Base-by-base conservation (phyloP, 2,113 vertebrate genomes). In the Scalopus aquaticus region DNA sequence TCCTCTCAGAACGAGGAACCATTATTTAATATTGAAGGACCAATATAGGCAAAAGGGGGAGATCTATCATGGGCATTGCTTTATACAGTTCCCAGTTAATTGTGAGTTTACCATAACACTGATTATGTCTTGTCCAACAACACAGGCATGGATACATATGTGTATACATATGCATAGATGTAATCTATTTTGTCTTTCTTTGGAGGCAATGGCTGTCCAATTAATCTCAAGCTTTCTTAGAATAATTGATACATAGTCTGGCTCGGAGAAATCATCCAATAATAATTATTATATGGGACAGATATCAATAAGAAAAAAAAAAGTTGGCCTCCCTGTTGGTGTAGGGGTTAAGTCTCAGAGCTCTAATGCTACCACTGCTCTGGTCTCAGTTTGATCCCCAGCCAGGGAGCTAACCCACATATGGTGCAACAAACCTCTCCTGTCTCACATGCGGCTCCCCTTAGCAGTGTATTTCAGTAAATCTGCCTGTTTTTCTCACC, bases 111-210 rank as follows among this genome's bases (percentile, higher is more conserved):
- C 9, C 6, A 22, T 3, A 30, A 37, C 2, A 30, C 30, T 4
- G 1, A 42, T 67, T 15, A 64, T 5, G 2, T 8, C 28, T 42
- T 62, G 5, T 8, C 13, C 10, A 81, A 2, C 3, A 65, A 58
- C 4, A 24, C 6, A 42, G 28, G 3, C 5, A 37, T n/a, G 4
- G 1, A 22, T n/a, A 15, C 10, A 10, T 44, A 9, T 1, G 1
- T 90, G 15, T n/a, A 8, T 24, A 22, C 15, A 2, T 1, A 46
- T 0, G 3, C 1, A 49, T 1, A 32, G 44, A 11, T 15, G 30
- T 16, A 46, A 51, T 51, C 20, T 78, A 1, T 37, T 88, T 54
- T 82, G 24, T 10, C 2, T 54, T 58, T 80, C 15, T 88, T 19
- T 80, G 20, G 30, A 87, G 9, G 51, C 6, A 74, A 6, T 54